Conservation (phyloP, 1,140 invertebrate genomes). For the Drosophila triauraria region DNA sequence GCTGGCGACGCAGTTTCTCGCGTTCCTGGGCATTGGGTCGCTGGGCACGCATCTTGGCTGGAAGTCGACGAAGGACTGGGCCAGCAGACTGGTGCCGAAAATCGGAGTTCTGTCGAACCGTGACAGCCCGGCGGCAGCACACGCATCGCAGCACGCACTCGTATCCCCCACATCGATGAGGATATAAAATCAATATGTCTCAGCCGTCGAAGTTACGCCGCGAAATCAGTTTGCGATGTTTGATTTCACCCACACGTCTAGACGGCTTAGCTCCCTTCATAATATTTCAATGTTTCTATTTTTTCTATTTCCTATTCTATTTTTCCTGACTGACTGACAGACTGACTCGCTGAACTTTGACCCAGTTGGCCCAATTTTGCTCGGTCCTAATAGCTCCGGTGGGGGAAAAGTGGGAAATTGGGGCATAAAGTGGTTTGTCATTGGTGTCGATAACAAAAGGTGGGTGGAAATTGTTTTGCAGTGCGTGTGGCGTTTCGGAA, state of each 20-base stretch:
- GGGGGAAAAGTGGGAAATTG: constrained; percentile 3
- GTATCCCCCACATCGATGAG: constrained; percentile 37
- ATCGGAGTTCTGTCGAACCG: constrained; percentile 38
- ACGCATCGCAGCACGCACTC: constrained; percentile 53
- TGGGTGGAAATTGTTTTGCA: constrained; percentile 34
- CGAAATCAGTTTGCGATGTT: constrained; percentile 49
- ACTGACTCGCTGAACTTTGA: constrained; percentile 59
- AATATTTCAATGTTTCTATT: constrained; percentile 52
- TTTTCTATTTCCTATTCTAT: constrained; percentile 24
- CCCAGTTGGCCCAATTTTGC: constrained; percentile 55
- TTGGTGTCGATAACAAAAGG: constrained; percentile 47
- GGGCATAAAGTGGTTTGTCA: constrained; percentile 44
- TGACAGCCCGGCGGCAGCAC: constrained; percentile 33
- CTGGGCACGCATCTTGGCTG: constrained; percentile 65
- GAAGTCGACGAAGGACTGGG: constrained; percentile 33
- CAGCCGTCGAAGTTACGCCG: constrained; percentile 43
- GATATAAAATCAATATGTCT: constrained; percentile 64
- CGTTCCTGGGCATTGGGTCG: constrained; percentile 67
- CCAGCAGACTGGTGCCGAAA: constrained; percentile 7
- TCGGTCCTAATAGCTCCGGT: constrained; percentile 41
- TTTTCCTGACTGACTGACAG: constrained; percentile 4
- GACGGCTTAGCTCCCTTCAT: constrained; percentile 39
- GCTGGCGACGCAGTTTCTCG: constrained; percentile 64
- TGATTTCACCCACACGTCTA: constrained; percentile 56
- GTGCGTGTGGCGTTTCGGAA: constrained; percentile 19